Evolutionary conservation across 2,888 invertebrate genomes (phyloP).

Genomic region (Eurytoma californica): DNA sequence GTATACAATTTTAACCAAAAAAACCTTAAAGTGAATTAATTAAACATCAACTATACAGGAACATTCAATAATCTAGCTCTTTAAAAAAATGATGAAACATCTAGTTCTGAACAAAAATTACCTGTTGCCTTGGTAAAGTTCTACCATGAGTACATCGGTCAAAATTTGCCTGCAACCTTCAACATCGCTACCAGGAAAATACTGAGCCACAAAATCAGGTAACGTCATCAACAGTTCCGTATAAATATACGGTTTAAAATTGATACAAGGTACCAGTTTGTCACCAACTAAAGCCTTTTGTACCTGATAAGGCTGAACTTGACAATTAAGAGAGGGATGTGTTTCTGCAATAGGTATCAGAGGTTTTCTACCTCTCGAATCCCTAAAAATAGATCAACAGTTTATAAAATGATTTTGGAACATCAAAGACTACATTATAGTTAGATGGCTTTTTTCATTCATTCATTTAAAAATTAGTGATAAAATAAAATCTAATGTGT

Average conservation of each 20-base stretch:
- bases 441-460: background rate
- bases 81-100: background rate
- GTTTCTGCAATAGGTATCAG: constrained; percentile 85
- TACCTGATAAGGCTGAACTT: constrained; percentile 76
- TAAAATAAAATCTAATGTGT: background rate
- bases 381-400: constrained; percentile 60
- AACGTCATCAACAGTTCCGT: constrained; percentile 89
- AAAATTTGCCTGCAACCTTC: constrained; percentile 87
- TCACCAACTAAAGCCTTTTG: constrained; percentile 89
- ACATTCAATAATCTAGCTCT: too few relatives aligned
- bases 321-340: constrained; percentile 77
- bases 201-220: constrained; percentile 86
- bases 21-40: too few relatives aligned
- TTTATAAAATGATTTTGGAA: background rate
- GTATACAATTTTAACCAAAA: too few relatives aligned
- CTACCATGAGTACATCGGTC: constrained; percentile 85
- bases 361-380: constrained; percentile 77
- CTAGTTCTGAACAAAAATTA: constrained; percentile 74
- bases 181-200: constrained; percentile 86
- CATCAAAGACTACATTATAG: background rate
- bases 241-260: constrained; percentile 89
- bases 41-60: too few relatives aligned
- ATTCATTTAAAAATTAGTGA: background rate
- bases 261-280: constrained; percentile 89
- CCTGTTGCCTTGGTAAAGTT: constrained; percentile 89